Evolutionary conservation across 2,888 invertebrate genomes (phyloP).

Genomic region (Clepsis dumicolana): DNA sequence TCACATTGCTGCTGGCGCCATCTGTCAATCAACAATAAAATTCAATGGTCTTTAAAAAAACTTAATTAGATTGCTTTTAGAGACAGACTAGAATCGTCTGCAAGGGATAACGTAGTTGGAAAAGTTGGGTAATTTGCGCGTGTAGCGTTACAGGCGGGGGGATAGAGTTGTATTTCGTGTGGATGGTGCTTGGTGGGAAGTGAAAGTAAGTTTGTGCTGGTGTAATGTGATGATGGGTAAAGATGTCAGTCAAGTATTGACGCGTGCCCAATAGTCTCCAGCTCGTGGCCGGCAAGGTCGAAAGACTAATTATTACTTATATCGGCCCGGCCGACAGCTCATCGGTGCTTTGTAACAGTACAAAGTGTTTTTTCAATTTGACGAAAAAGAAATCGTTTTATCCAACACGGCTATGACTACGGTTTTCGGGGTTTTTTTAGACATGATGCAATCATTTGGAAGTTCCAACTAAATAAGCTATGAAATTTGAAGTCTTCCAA

Average conservation of each 20-base stretch:
- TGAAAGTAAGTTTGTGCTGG: constrained; percentile 58
- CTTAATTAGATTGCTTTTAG: constrained; percentile 83
- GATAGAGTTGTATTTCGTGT: constrained; percentile 56
- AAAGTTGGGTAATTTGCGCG: neutral
- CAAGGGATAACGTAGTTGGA: constrained; percentile 43
- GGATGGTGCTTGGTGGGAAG: constrained; percentile 20
- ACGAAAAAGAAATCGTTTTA: constrained; percentile 16
- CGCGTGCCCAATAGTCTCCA: constrained; percentile 75
- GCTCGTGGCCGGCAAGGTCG: constrained; percentile 61
- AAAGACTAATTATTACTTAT: constrained; percentile 77
- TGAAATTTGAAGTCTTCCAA: neutral
- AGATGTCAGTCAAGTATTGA: constrained; percentile 82
- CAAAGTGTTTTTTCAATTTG: constrained; percentile 23
- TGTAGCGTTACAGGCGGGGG: constrained; percentile 38
- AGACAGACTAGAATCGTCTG: constrained; percentile 70
- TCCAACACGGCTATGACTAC: constrained; percentile 8
- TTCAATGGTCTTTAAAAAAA: constrained; percentile 78
- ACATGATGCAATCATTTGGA: neutral
- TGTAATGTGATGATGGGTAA: constrained; percentile 79
- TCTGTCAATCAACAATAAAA: constrained; percentile 82
- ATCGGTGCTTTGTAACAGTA: constrained; percentile 32
- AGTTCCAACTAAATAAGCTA: neutral
- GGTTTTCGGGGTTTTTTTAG: neutral
- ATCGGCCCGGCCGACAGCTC: constrained; percentile 53
- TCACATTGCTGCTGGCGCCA: constrained; percentile 82